Percentiles rank a stretch among this genome's conserved stretches.
Conservation (phyloP, 1,140 invertebrate genomes). For the Orchestia grillus region DNA sequence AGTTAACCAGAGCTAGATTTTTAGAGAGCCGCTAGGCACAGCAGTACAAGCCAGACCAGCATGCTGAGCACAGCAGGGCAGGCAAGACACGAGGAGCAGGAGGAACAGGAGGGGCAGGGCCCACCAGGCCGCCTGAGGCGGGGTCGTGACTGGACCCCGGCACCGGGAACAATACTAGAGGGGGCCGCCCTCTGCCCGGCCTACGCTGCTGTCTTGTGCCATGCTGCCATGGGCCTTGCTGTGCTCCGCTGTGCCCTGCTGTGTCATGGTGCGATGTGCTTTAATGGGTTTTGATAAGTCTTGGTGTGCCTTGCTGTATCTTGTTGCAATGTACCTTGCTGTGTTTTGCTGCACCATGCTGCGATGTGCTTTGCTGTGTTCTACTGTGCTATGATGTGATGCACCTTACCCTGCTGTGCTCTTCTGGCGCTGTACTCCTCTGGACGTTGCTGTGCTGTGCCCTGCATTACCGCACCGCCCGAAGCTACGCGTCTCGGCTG, state of each 20-base stretch:
- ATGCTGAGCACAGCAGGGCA: not conserved
- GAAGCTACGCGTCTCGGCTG: not conserved
- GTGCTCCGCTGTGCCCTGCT: not conserved
- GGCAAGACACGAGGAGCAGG: too few relatives aligned
- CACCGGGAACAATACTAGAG: conserved; percentile 40
- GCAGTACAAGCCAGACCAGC: not conserved
- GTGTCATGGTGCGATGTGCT: not conserved
- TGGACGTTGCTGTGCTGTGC: not conserved
- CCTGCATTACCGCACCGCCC: not conserved
- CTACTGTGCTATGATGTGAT: not conserved
- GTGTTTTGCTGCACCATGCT: not conserved
- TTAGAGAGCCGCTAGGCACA: not conserved
- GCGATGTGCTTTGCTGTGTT: not conserved
- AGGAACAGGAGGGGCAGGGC: not conserved
- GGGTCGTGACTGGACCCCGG: conserved; percentile 25
- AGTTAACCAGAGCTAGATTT: too few relatives aligned
- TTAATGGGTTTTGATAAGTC: not conserved
- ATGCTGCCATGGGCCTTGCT: not conserved
- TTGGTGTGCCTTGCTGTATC: not conserved
- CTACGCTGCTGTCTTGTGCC: not conserved
- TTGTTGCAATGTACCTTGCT: not conserved
- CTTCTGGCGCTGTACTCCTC: not conserved
- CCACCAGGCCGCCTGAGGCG: not conserved
- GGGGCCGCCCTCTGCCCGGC: conserved; percentile 12
- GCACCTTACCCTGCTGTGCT: not conserved